A percentile compares a stretch with the other conserved stretches of the same genome.
phyloP scores from a whole-genome alignment of 2,888 invertebrate genomes.

The Neoascia interrupta region DNA sequence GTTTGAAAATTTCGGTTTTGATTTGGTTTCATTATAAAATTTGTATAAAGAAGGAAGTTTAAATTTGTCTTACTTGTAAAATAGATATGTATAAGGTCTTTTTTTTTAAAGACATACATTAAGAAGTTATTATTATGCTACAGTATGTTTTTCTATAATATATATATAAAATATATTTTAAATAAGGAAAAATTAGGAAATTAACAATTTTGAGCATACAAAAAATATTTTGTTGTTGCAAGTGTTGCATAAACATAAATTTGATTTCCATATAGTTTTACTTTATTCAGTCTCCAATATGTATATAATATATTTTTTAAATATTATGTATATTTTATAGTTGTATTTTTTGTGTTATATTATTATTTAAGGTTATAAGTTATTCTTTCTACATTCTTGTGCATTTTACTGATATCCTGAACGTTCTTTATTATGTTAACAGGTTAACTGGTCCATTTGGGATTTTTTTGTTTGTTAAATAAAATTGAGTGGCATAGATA shows the following conservation, averaged over 20 bases:
- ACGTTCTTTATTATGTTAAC: no score
- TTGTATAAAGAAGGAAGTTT: conserved; percentile 14
- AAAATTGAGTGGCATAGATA: no score
- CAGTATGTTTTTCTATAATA: background rate
- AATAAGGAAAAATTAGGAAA: no score
- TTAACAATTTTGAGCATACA: conserved; percentile 22
- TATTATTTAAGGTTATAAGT: no score
- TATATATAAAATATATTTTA: no score
- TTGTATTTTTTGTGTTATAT: background rate
- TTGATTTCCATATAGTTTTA: conserved; percentile 61
- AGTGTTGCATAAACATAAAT: conserved; percentile 16
- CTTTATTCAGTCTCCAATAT: conserved; percentile 64
- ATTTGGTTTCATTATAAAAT: background rate
- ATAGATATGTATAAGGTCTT: background rate
- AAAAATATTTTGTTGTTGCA: background rate
- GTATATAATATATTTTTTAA: conserved; percentile 1
- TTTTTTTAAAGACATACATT: background rate
- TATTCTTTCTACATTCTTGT: background rate
- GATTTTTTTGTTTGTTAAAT: no score
- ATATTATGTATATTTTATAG: background rate
- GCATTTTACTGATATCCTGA: no score
- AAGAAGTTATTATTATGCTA: conserved; percentile 20
- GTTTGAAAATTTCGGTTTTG: no score
- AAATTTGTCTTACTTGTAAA: background rate
- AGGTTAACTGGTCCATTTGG: no score